phyloP scores from a whole-genome alignment of 2,888 invertebrate genomes.

The Crocallis elinguaria region DNA sequence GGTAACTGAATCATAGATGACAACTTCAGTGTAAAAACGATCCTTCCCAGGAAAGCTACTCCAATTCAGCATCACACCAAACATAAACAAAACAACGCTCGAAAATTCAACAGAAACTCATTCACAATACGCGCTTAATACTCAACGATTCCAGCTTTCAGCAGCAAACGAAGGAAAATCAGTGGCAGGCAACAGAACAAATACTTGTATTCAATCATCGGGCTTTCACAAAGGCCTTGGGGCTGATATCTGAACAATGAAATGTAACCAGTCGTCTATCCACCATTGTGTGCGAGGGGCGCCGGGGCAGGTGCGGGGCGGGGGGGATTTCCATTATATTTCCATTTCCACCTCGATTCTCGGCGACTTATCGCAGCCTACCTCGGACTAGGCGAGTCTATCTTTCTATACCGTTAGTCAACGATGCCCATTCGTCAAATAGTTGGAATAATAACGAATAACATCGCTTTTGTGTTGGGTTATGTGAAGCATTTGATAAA shows the following conservation, averaged over 20 bases:
- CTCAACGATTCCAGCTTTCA: constrained; percentile 72
- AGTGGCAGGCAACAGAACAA: constrained; percentile 81
- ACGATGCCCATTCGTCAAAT: constrained; percentile 66
- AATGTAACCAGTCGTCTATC: constrained; percentile 84
- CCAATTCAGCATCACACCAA: constrained; percentile 10
- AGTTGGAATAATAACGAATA: constrained; percentile 42
- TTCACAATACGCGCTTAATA: constrained; percentile 68
- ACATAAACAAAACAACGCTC: constrained; percentile 40
- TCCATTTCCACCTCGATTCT: constrained; percentile 84
- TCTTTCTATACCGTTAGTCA: constrained; percentile 82
- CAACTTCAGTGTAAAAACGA: no score
- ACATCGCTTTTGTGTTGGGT: constrained; percentile 48
- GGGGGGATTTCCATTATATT: constrained; percentile 81
- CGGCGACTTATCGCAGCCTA: constrained; percentile 81
- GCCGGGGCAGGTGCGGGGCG: constrained; percentile 42
- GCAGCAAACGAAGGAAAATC: constrained; percentile 75
- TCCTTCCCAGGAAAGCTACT: neutral
- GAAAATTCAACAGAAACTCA: constrained; percentile 53
- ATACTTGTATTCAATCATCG: constrained; percentile 84
- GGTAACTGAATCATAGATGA: no score
- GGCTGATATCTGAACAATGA: constrained; percentile 85
- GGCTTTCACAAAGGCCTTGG: constrained; percentile 78
- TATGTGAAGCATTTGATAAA: neutral
- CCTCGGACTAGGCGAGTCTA: constrained; percentile 81
- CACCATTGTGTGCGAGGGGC: constrained; percentile 75